Base-by-base conservation (phyloP, 2,888 invertebrate species). In the Erannis defoliaria region DNA sequence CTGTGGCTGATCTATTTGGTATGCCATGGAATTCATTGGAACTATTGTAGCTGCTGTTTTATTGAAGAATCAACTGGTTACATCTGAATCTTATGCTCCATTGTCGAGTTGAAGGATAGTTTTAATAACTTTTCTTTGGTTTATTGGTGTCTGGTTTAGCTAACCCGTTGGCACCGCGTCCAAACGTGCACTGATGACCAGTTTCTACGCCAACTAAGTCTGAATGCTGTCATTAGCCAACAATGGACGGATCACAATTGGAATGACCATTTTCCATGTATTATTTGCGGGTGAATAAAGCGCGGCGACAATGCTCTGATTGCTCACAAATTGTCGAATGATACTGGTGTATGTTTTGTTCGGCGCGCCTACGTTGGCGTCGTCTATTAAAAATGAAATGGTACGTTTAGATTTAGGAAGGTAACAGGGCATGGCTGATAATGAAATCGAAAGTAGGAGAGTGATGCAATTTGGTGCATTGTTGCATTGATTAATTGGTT, bases 311-410 rank as follows among this genome's bases (percentile, higher is more conserved):
- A 93, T 87, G 89, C 88, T 85, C 81, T 90, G 93, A 93, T 92
- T 93, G 93, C 92, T 93, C 90, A 83, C 93, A 90, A 93, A 93
- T 93, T 93, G 93, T 93, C 91, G 88, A 89, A 93, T 92, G 93
- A 92, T 91, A 91, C 91, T 87, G 80, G 79, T 81, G 84, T 86
- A 84, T 88, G 86, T 89, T 90, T 89, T 90, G 90, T 90, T 75
- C 78, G 89, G 83, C 87, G 89, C 89, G 88, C 89, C 92, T 78
- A 26, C 45, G 65, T 51, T 71, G 60, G 45, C 45, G 65, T 51
- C 71, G 60, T 83, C 87, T 88, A 89, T 89, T 89, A 89, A 90
- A 85, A 69, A 35, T 57, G 50, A 56, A 61, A 57, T 49, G 59
- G 60, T 66, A 64, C 63, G 23, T 62, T 66, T 66, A 60, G 46